Evolutionary conservation across 2,113 vertebrate species (phyloP).

Genomic region (Cyprinus carpio): DNA sequence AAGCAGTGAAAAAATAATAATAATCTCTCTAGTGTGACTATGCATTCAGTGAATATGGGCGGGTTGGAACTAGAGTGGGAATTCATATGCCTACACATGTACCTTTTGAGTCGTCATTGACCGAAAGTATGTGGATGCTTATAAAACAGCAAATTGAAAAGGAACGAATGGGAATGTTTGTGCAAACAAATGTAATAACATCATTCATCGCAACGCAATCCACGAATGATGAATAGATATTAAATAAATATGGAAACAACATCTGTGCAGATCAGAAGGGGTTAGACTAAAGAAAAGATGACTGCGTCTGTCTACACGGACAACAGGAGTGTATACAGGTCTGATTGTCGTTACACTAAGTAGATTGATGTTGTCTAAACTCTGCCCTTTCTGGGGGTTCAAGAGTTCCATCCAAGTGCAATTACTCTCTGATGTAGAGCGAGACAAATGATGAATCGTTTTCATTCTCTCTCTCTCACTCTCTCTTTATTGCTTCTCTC

Average conservation of each 20-base stretch:
- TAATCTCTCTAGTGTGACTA: conserved; percentile 38
- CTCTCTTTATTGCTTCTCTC: conserved; percentile 35
- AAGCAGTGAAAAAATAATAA: conserved; percentile 31
- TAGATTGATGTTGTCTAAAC: conserved; percentile 36
- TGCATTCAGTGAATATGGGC: conserved; percentile 17
- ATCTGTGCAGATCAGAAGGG: conserved; percentile 28
- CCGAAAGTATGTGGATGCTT: conserved; percentile 30
- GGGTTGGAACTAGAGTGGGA: conserved; percentile 34
- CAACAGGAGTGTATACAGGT: conserved; percentile 4
- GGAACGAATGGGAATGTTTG: neutral
- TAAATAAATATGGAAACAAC: conserved; percentile 32
- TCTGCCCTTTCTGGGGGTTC: conserved; percentile 37
- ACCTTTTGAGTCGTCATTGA: conserved; percentile 28
- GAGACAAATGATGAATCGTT: conserved; percentile 25
- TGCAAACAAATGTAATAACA: conserved; percentile 32
- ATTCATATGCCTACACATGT: conserved; percentile 39
- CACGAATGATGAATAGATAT: conserved; percentile 28
- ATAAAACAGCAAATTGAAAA: conserved; percentile 22
- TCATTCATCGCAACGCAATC: conserved; percentile 29
- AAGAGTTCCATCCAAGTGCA: conserved; percentile 43
- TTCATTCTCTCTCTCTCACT: conserved; percentile 35
- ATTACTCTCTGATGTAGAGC: conserved; percentile 47
- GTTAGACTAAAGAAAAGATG: conserved; percentile 3
- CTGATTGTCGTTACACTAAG: conserved; percentile 22
- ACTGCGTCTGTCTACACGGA: neutral